phyloP scores from a whole-genome alignment of 2,797 vertebrate species.

The Anisognathus igniventris region DNA sequence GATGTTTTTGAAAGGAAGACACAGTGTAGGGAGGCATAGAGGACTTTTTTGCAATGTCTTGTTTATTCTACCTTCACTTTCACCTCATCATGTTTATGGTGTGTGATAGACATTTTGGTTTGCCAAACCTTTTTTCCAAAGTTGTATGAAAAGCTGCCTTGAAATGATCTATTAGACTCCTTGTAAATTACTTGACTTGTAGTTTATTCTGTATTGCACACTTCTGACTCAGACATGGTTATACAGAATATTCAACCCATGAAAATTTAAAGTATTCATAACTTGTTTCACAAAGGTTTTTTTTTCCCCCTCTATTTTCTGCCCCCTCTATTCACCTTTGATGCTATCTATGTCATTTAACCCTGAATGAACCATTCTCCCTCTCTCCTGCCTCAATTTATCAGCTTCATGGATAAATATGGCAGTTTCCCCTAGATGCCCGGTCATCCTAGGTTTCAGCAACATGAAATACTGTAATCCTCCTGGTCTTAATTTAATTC shows the following conservation, averaged over 20 bases:
- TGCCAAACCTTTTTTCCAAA: not conserved
- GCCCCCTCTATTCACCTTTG: not conserved
- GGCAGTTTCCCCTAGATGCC: not conserved
- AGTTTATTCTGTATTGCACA: not conserved
- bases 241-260: not conserved
- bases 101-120: not conserved
- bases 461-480: conserved; percentile 17
- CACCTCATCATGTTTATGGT: not conserved
- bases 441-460: conserved; percentile 15
- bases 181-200: not conserved
- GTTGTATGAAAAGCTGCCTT: not conserved
- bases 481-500: conserved; percentile 47
- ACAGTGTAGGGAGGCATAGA: not conserved
- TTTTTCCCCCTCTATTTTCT: rapidly evolving
- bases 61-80: not conserved
- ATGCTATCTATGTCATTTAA: not conserved
- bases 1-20: not conserved
- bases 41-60: not conserved
- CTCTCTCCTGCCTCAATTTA: not conserved
- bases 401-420: not conserved
- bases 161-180: not conserved
- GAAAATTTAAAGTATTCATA: not conserved
- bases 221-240: not conserved
- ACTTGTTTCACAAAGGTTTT: not conserved
- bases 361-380: not conserved